Conservation (phyloP, 2,797 vertebrate genomes). For the Ciconia nigra region DNA sequence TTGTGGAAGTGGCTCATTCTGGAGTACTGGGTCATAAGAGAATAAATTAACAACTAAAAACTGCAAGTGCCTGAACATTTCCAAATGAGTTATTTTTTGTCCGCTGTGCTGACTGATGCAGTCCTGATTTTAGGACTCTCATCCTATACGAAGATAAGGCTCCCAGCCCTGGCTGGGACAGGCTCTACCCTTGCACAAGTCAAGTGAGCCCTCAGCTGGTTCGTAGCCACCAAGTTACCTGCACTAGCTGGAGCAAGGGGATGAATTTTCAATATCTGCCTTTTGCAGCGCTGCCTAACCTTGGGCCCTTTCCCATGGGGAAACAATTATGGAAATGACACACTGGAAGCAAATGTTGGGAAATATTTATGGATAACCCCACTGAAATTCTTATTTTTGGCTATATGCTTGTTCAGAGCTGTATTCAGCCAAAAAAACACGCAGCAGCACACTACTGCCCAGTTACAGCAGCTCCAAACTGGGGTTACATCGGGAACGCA, state of each 20-base stretch:
- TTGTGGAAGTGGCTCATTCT: not conserved
- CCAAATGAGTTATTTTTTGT: not conserved
- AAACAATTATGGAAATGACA: not conserved
- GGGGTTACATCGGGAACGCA: not conserved
- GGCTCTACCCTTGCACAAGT: not conserved
- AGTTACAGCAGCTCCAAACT: not conserved
- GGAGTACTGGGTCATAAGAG: not conserved
- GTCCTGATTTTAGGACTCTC: not conserved
- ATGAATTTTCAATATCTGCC: not conserved
- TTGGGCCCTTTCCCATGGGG: not conserved
- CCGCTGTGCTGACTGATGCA: not conserved
- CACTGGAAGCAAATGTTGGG: not conserved
- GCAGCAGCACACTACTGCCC: not conserved
- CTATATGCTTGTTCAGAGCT: not conserved
- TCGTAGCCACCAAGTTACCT: fast-evolving
- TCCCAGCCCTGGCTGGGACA: not conserved
- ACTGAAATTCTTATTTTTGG: not conserved
- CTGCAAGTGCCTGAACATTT: not conserved
- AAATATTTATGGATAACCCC: not conserved
- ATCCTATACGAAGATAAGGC: not conserved
- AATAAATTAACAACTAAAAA: not conserved
- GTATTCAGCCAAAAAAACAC: not conserved
- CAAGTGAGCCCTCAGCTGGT: not conserved
- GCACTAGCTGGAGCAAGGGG: not conserved
- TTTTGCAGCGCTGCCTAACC: not conserved